Evolutionary conservation across 92 coral and sea anemone species (phyloP).

Genomic region (Paramuricea clavata): DNA sequence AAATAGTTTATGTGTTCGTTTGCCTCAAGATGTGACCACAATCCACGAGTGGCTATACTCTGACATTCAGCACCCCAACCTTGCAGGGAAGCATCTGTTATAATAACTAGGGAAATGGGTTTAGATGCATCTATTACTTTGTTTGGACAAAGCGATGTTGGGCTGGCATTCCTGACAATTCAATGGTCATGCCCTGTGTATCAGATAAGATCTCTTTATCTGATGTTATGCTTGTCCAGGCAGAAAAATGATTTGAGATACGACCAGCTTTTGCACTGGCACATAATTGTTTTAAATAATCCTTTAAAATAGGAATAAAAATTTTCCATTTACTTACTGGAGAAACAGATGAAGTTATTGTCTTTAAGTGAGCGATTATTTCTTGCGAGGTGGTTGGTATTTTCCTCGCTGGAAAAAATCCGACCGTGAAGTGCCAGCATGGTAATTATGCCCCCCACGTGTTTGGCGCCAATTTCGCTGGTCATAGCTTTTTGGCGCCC

Average conservation of each 20-base stretch:
- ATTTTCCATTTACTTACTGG: slow-evolving; percentile 4
- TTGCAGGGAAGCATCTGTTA: slow-evolving; percentile 59
- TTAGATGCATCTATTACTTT: slow-evolving; percentile 26
- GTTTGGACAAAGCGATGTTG: background rate
- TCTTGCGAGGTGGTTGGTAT: background rate
- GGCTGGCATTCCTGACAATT: background rate
- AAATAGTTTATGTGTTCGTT: slow-evolving; percentile 58
- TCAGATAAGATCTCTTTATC: slow-evolving; percentile 20
- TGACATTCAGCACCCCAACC: slow-evolving; percentile 58
- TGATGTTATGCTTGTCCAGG: background rate
- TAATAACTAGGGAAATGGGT: slow-evolving; percentile 27
- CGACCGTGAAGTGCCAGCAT: background rate
- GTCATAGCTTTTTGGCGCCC: no score
- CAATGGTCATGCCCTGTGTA: background rate
- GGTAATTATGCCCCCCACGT: no score
- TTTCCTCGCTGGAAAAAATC: background rate
- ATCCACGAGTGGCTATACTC: slow-evolving; percentile 27
- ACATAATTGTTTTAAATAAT: background rate
- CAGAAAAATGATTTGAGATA: slow-evolving; percentile 4
- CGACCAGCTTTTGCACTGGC: slow-evolving; percentile 13
- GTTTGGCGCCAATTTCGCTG: background rate
- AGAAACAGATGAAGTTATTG: no score
- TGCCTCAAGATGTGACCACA: slow-evolving; percentile 48
- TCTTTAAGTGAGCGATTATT: background rate
- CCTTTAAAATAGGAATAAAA: background rate